Conservation (phyloP, 2,113 vertebrate genomes). For the Marmota monax region DNA sequence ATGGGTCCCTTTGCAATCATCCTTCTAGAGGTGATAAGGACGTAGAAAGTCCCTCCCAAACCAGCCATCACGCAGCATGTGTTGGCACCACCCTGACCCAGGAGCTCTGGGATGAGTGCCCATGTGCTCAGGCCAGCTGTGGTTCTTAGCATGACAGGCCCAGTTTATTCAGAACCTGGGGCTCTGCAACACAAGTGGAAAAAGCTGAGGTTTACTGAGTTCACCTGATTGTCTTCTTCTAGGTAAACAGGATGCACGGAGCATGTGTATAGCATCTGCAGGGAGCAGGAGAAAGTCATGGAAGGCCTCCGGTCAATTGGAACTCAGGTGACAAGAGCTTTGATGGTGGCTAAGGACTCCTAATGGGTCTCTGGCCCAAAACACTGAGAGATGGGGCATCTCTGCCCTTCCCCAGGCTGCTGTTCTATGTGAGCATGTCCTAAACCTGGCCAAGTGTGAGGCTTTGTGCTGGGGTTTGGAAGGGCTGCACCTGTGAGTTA, state of each 20-base stretch:
- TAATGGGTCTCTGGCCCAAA: neutral
- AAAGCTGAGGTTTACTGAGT: slow-evolving; percentile 40
- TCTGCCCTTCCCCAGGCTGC: neutral
- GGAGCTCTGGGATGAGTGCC: neutral
- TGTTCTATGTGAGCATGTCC: neutral
- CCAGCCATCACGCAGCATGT: neutral
- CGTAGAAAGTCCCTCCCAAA: neutral
- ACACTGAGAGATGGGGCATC: no score
- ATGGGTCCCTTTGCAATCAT: neutral
- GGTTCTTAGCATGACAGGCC: neutral
- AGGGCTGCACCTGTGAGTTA: neutral
- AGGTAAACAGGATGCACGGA: slow-evolving; percentile 58
- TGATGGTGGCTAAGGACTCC: neutral
- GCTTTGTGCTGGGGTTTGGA: neutral
- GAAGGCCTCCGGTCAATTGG: no score
- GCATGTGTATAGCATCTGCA: neutral
- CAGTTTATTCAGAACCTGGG: neutral
- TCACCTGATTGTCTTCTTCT: slow-evolving; percentile 48
- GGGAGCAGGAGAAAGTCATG: neutral
- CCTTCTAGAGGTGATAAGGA: neutral
- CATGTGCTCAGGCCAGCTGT: neutral
- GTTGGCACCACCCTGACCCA: neutral
- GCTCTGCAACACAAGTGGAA: neutral
- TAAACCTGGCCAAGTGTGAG: fast-evolving
- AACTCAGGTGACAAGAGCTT: neutral